Evolutionary conservation across 2,888 invertebrate genomes (phyloP), one percentile per base, ranked within the genome.

Genomic region (Diarsia mendica): DNA sequence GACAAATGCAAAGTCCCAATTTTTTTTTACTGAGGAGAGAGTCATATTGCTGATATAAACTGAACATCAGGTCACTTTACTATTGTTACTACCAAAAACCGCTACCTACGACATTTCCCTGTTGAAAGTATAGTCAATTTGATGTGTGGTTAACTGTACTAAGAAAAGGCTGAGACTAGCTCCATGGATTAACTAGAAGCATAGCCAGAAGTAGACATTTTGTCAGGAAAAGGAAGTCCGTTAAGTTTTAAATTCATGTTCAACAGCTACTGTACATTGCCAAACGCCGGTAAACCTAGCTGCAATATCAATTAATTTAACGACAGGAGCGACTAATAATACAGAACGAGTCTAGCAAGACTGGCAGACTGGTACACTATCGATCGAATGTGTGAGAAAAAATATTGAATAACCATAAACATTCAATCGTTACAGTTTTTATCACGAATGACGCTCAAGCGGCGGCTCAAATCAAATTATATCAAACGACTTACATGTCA

Each of bases 401-500:
- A 79, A 67, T 3, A 46, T 60, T 65, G 28, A 68, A 76, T 18
- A 71, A 39, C 67, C 46, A 76, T 70, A 63, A 64, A 72, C 65
- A 20, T 33, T 15, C 63, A 69, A 70, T 73, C 76, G 72, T 60
- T 87, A 74, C 58, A 79, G 61, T 82, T 83, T 81, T 77, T 77
- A 79, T 78, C 77, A 75, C 33, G 28, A 75, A 64, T 53, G 46
- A 66, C 58, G 72, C 49, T 76, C 77, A 78, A 70, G 53, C 66
- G 68, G 80, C 69, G 55, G 72, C 79, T 83, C 79, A 85, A 87
- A 89, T 87, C 83, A 84, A 84, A 89, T 87, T 83, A 77, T 85
- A 93, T 91, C 87, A 89, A 90, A 83, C 85, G 82, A 88, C 91
- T 90, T 88, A 89, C 89, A 85, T 92, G 92, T 93, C 93, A 93